Evolutionary conservation across 2,888 invertebrate species (phyloP).

Genomic region (Malthinus seriepunctatus): DNA sequence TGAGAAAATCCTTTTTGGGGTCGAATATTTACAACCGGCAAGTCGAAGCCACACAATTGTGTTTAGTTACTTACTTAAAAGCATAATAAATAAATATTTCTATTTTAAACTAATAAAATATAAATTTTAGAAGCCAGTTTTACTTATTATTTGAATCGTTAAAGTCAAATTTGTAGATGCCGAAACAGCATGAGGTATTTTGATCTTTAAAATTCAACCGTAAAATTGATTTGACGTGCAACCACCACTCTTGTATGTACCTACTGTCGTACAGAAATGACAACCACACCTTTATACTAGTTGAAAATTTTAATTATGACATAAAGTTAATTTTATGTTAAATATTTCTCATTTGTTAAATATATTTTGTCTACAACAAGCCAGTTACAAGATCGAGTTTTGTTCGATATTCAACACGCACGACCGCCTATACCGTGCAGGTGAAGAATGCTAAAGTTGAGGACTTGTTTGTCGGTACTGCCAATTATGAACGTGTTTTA

Average conservation of each 20-base stretch:
- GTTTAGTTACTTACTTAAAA: not conserved
- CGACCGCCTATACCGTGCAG: slow-evolving; percentile 18
- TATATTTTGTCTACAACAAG: slow-evolving; percentile 7
- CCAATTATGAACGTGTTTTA: slow-evolving; percentile 37
- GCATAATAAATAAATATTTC: not conserved
- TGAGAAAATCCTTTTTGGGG: slow-evolving; percentile 4
- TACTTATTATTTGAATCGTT: slow-evolving; percentile 4
- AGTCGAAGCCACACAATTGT: not conserved
- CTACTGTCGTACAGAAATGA: not conserved
- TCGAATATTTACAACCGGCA: not conserved
- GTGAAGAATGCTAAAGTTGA: slow-evolving; percentile 25
- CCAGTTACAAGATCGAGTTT: slow-evolving; percentile 2
- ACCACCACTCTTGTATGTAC: not conserved
- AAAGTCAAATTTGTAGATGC: slow-evolving; percentile 7
- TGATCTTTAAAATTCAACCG: slow-evolving; percentile 2
- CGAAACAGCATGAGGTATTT: slow-evolving; percentile 5
- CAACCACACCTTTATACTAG: slow-evolving; percentile 2
- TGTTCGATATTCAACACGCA: slow-evolving; percentile 16
- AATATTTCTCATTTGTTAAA: slow-evolving; percentile 10
- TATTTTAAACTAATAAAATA: not conserved
- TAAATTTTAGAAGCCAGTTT: slow-evolving; percentile 2
- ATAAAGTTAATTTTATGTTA: slow-evolving; percentile 11
- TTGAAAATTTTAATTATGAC: slow-evolving; percentile 14
- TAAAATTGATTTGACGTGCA: slow-evolving; percentile 3
- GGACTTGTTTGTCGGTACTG: slow-evolving; percentile 33